These are phyloP conservation scores for Papilio polyxenes DNA, from an alignment of 1,140 invertebrate species.

Conservation along the genomic window DNA sequence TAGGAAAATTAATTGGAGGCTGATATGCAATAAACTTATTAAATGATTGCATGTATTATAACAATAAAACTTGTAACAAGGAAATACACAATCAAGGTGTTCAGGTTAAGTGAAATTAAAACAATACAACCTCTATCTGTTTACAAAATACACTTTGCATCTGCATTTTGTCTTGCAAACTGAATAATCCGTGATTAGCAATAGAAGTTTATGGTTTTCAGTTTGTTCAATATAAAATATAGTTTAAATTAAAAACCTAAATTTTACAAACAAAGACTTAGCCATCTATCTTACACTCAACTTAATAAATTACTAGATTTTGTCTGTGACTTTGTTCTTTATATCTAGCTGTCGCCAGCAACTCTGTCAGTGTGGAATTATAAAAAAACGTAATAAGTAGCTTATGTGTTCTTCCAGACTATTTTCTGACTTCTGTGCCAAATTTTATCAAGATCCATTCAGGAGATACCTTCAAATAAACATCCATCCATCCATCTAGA, in stretches of 20 bases:
- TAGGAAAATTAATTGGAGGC: slow-evolving; percentile 32
- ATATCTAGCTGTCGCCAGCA: too few species aligned
- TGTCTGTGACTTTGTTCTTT: neutral
- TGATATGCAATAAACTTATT: slow-evolving; percentile 10
- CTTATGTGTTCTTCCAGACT: too few species aligned
- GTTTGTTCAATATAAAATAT: neutral
- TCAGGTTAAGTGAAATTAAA: slow-evolving; percentile 7
- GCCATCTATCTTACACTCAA: neutral
- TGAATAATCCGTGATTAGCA: neutral
- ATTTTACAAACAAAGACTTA: too few species aligned
- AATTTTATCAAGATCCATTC: too few species aligned
- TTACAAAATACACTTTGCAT: neutral
- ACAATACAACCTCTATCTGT: neutral
- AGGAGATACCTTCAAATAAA: too few species aligned
- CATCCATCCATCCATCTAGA: too few species aligned
- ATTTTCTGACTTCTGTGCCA: too few species aligned
- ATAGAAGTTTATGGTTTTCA: neutral
- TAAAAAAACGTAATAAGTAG: too few species aligned
- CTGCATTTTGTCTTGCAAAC: neutral
- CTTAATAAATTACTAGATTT: neutral
- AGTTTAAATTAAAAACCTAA: too few species aligned
- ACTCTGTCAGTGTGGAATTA: too few species aligned
- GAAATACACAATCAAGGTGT: slow-evolving; percentile 16
- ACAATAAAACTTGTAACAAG: neutral
- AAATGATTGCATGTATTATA: slow-evolving; percentile 19